Evolutionary conservation across 2,113 vertebrate species (phyloP), one percentile per base, ranked within the genome.

Genomic region (Dicrurus megarhynchus): DNA sequence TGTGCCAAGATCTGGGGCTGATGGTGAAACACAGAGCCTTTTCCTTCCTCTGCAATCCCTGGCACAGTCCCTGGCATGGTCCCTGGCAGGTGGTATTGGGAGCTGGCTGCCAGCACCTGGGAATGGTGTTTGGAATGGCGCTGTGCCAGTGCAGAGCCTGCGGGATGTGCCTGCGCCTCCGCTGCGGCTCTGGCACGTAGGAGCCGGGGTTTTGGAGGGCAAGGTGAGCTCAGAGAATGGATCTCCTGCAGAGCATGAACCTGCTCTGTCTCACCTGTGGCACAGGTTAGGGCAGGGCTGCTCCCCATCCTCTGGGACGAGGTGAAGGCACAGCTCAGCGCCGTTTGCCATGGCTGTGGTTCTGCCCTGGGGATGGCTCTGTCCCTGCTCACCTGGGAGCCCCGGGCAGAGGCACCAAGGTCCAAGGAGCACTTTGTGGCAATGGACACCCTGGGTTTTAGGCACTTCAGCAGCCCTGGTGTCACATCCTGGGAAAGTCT

Each of bases 341-440:
- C 42, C 0, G 0, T 42, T 78, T 3, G 1, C 60, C 0, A 0
- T 12, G 75, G 16, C 6, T 13, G 2, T 12, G n/a, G 44, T 14
- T 52, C 63, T 61, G 30, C 19, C 35, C 50, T 3, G 6, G 60
- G 30, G 4, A 16, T 4, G 7, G 56, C 52, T 71, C 7, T 14
- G 53, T 37, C 63, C 18, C 1, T 12, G 13, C 75, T 65, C 17
- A 3, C 37, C 57, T 5, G 12, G 63, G 16, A 67, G 19, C 17
- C 7, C 39, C 0, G 0, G 27, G 35, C 3, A 20, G 61, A 35
- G 27, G 42, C 8, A 27, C 53, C 17, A 5, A 6, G 42, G 15
- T 7, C 7, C 0, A 0, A 22, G 30, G 13, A 44, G 24, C 23
- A 37, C 44, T 35, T 37, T 2, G 1, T 2, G 12, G 35, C 68